Conservation (phyloP, 2,113 vertebrate genomes). For the Bubo scandiacus region DNA sequence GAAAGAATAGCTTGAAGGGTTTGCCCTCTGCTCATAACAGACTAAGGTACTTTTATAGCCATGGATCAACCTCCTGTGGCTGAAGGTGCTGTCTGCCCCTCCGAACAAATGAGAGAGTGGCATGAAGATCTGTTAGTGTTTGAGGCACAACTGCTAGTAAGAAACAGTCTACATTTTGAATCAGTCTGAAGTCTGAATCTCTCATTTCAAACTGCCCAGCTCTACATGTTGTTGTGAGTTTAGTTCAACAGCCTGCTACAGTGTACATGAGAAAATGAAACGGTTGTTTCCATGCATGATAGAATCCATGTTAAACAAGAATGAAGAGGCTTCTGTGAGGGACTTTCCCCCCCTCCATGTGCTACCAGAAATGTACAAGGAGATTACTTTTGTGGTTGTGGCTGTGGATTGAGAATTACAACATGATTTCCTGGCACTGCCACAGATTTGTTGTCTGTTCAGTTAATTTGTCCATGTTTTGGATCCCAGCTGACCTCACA, state of each 20-base stretch:
- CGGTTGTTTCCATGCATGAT: neutral
- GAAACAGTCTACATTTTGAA: neutral
- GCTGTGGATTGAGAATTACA: conserved; percentile 30
- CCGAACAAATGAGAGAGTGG: neutral
- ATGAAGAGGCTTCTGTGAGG: neutral
- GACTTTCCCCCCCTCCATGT: neutral
- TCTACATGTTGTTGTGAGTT: neutral
- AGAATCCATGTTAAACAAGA: neutral
- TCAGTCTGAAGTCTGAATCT: neutral
- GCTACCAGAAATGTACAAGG: conserved; percentile 15
- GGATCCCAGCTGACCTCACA: conserved; percentile 18
- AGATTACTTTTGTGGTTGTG: conserved; percentile 22
- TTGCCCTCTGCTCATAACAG: neutral
- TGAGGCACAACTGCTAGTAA: neutral
- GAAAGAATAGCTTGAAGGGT: neutral
- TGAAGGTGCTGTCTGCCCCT: neutral
- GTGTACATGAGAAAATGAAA: neutral
- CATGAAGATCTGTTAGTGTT: neutral
- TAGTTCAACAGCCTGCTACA: neutral
- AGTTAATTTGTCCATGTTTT: conserved; percentile 37
- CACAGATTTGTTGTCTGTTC: conserved; percentile 35
- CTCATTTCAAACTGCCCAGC: neutral
- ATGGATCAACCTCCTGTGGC: neutral
- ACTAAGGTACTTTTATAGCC: neutral
- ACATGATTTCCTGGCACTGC: conserved; percentile 41